These are phyloP conservation scores for Uria lomvia DNA, from an alignment of 2,113 vertebrate species.

Conservation along the genomic window DNA sequence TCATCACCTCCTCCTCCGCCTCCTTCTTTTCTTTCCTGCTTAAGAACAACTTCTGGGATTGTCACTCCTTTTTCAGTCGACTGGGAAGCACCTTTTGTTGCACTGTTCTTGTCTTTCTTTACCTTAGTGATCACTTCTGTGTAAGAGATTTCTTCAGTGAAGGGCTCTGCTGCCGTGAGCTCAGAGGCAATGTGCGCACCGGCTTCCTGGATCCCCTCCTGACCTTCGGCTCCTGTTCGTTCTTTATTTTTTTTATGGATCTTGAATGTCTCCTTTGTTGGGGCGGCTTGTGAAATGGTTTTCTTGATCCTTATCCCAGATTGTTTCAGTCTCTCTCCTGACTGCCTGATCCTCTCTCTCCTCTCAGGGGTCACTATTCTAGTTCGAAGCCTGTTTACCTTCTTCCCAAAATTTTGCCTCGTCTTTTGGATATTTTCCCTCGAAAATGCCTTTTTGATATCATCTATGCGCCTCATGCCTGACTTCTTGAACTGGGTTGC, in stretches of 20 bases:
- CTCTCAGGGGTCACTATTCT: constrained; percentile 91
- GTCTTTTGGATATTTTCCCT: constrained; percentile 94
- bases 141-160: constrained; percentile 78
- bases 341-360: constrained; percentile 89
- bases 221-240: constrained; percentile 77
- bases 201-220: constrained; percentile 81
- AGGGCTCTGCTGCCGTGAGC: constrained; percentile 72
- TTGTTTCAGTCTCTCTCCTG: constrained; percentile 86
- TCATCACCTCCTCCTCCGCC: constrained; percentile 70
- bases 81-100: constrained; percentile 59
- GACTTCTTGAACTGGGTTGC: constrained; percentile 86
- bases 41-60: constrained; percentile 69
- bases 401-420: constrained; percentile 88
- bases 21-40: constrained; percentile 75
- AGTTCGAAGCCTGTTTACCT: constrained; percentile 87
- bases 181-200: constrained; percentile 37
- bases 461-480: constrained; percentile 86
- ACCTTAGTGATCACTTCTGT: constrained; percentile 81
- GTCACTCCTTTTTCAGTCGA: constrained; percentile 38
- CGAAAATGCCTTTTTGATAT: constrained; percentile 93
- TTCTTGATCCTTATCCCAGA: constrained; percentile 87
- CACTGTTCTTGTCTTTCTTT: constrained; percentile 78
- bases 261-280: constrained; percentile 86
- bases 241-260: constrained; percentile 84
- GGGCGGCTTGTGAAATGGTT: constrained; percentile 87